These are phyloP conservation scores for Asarcornis scutulata DNA, from an alignment of 2,113 vertebrate species.

Conservation along the genomic window DNA sequence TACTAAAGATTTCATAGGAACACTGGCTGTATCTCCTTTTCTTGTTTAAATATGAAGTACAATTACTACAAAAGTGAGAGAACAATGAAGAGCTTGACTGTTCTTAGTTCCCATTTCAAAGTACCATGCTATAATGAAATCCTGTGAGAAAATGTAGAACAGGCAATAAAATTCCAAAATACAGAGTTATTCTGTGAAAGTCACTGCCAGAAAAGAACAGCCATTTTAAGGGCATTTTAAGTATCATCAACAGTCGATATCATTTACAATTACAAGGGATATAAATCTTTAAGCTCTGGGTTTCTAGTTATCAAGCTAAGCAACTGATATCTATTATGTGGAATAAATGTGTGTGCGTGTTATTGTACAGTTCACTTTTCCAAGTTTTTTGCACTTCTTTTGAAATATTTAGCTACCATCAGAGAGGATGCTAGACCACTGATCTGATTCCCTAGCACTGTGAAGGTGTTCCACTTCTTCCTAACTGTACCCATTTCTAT, in stretches of 20 bases:
- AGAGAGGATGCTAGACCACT: background rate
- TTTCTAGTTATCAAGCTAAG: background rate
- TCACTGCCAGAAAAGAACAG: background rate
- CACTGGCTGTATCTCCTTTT: background rate
- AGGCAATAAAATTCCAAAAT: background rate
- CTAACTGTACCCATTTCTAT: background rate
- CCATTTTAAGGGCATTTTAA: background rate
- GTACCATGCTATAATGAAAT: background rate
- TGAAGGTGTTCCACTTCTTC: background rate
- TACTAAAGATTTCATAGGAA: background rate
- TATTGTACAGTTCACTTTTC: background rate
- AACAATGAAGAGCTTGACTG: background rate
- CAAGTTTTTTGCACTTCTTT: background rate
- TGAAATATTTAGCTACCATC: background rate
- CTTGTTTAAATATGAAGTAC: background rate
- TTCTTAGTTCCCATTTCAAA: background rate
- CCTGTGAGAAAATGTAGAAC: background rate
- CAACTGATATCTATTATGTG: background rate
- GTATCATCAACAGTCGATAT: background rate
- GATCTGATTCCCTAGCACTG: background rate
- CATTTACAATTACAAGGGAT: background rate
- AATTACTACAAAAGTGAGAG: background rate
- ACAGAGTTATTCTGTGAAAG: background rate
- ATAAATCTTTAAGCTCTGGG: background rate
- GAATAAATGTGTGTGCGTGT: background rate